Evolutionary conservation across 2,888 invertebrate genomes (phyloP).

Genomic region (Noctua fimbriata): DNA sequence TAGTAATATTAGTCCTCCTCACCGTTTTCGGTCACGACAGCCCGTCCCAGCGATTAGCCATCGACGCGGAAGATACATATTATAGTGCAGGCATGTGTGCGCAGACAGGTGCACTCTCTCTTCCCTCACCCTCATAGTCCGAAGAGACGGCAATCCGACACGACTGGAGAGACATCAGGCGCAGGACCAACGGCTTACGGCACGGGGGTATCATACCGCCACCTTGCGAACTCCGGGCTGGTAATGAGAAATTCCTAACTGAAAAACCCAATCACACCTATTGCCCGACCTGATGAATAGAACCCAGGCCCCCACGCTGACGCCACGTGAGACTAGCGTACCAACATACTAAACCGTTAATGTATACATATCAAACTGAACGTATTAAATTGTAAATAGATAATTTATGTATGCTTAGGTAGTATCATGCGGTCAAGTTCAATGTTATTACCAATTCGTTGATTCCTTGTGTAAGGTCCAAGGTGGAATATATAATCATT

Average conservation of each 20-base stretch:
- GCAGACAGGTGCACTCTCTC: neutral
- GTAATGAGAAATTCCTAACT: neutral
- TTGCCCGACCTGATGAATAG: neutral
- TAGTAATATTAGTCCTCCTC: neutral
- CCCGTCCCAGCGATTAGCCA: neutral
- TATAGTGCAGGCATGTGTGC: too few relatives aligned
- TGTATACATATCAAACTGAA: neutral
- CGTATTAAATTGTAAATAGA: neutral
- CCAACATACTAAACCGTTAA: neutral
- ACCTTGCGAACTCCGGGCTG: neutral
- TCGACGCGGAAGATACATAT: too few relatives aligned
- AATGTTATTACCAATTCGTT: constrained; percentile 11
- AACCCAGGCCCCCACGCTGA: too few relatives aligned
- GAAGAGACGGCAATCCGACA: neutral
- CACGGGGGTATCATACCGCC: neutral
- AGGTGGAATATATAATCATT: neutral
- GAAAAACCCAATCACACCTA: neutral
- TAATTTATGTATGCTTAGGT: neutral
- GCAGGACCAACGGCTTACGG: neutral
- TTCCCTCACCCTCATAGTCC: neutral
- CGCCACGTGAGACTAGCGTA: neutral
- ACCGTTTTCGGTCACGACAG: neutral
- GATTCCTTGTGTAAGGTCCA: neutral
- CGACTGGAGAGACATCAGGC: neutral
- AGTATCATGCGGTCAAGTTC: constrained; percentile 37